Percentiles rank a stretch among this genome's conserved stretches.
Conservation (phyloP, 2,797 vertebrate genomes). For the Clarias platycephalus region DNA sequence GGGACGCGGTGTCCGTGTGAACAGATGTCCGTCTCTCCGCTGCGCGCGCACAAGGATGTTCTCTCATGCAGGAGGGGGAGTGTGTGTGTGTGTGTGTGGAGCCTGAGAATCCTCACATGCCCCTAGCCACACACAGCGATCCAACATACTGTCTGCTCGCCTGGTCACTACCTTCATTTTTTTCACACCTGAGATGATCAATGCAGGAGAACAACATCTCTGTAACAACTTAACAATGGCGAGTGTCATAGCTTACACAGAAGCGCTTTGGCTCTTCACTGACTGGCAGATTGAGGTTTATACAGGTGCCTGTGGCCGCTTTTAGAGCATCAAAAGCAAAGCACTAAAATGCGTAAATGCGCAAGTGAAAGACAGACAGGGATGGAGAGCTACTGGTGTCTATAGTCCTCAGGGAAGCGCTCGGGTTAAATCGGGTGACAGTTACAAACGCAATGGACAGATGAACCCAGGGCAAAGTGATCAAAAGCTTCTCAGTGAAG, state of each 20-base stretch:
- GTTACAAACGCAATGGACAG: not conserved
- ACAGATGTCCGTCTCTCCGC: slow-evolving; percentile 72
- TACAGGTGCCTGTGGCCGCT: not conserved
- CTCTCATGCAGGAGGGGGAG: slow-evolving; percentile 53
- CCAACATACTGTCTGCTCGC: slow-evolving; percentile 3
- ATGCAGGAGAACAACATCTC: not conserved
- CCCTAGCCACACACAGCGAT: slow-evolving; percentile 48
- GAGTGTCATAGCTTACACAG: not conserved
- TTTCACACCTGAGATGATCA: not conserved
- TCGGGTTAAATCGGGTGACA: slow-evolving; percentile 73
- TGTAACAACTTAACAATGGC: not conserved
- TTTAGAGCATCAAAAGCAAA: not conserved
- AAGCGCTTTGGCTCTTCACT: not conserved
- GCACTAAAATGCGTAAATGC: slow-evolving; percentile 23
- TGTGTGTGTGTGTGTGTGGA: slow-evolving; percentile 29
- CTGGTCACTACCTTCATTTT: slow-evolving; percentile 3
- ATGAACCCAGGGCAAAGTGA: slow-evolving; percentile 36
- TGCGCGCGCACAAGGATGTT: slow-evolving; percentile 60
- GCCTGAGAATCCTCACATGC: slow-evolving; percentile 63
- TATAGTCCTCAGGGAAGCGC: not conserved
- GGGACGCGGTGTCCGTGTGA: slow-evolving; percentile 59
- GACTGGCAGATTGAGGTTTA: not conserved
- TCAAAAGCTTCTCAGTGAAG: not conserved
- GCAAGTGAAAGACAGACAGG: not conserved
- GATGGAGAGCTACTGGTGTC: not conserved